Evolutionary conservation across 2,797 vertebrate genomes (phyloP), one percentile per base, ranked within the genome.

Genomic region (Nannoperca australis): DNA sequence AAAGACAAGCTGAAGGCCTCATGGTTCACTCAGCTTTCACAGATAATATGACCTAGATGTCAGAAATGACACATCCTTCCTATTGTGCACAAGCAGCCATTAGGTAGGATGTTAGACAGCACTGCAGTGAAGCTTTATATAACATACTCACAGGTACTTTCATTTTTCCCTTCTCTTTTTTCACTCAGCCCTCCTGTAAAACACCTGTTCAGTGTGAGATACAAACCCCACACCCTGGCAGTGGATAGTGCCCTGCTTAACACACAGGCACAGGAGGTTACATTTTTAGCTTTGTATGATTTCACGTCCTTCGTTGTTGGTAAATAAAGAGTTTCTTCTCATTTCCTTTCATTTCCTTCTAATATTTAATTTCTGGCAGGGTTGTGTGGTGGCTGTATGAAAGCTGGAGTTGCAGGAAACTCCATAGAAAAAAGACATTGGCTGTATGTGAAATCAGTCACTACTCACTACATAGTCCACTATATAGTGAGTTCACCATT

Each of bases 31-130:
- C 75, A 59, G 73, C 40, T 61, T 50, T 47, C 73, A 36, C 66
- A 70, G 60, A 82, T 75, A 50, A 82, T 73, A 53, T 88, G 86
- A 88, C 82, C 85, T 78, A 84, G 22, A 87, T 89, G 82, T 86
- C 76, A 86, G 60, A 80, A 77, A 82, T 82, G 82, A 89, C 88
- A 82, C 81, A 81, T 86, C 62, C 59, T 64, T 74, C 56, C 76
- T 69, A 24, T 69, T 72, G 44, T 73, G 45, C 54, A 55, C 54
- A 22, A 36, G 61, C 79, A 70, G 73, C 82, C 62, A 54, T 86
- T 82, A 75, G 79, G 55, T 72, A 66, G 70, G 77, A 63, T 12
- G 5, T 70, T 27, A 42, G 53, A 59, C 32, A 14, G 58, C 15
- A 24, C 69, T 55, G 72, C 66, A 0, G 69, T 24, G 63, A 17